phyloP scores from a whole-genome alignment of 2,113 vertebrate species.

The Lasiurus borealis region DNA sequence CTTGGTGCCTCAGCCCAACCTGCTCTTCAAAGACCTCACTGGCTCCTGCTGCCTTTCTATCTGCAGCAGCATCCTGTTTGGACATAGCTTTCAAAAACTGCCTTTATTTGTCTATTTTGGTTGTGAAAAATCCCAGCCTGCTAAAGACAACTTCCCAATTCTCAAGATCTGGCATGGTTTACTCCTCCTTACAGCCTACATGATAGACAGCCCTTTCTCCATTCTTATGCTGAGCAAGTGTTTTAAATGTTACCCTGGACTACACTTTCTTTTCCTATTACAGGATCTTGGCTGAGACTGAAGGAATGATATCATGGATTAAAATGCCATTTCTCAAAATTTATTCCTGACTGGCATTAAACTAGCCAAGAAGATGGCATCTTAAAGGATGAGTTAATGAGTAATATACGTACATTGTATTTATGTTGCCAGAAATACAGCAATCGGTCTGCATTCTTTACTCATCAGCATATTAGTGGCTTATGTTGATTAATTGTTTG shows the following conservation, averaged over 20 bases:
- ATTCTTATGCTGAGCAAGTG: background rate
- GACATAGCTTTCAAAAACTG: background rate
- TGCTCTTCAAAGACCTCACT: background rate
- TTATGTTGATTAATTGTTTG: constrained; percentile 44
- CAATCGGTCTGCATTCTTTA: background rate
- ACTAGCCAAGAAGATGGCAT: constrained; percentile 38
- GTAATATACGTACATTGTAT: background rate
- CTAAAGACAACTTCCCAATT: background rate
- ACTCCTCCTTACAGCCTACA: background rate
- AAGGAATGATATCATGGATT: constrained; percentile 35
- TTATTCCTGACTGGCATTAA: constrained; percentile 35
- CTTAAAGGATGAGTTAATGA: constrained; percentile 24
- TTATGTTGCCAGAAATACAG: constrained; percentile 13
- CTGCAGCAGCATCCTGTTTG: background rate
- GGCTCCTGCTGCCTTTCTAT: background rate
- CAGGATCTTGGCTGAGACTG: background rate
- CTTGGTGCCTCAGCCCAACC: background rate
- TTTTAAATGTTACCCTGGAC: background rate
- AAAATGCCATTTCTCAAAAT: constrained; percentile 45
- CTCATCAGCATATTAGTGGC: background rate
- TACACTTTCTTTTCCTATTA: background rate
- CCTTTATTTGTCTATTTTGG: background rate
- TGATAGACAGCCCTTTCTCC: background rate
- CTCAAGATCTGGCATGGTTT: background rate
- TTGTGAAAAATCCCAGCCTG: background rate